A percentile compares a stretch with the other conserved stretches of the same genome.
These are phyloP conservation scores for Cirrhinus molitorella DNA, from an alignment of 2,797 vertebrate genomes.

Conservation along the genomic window DNA sequence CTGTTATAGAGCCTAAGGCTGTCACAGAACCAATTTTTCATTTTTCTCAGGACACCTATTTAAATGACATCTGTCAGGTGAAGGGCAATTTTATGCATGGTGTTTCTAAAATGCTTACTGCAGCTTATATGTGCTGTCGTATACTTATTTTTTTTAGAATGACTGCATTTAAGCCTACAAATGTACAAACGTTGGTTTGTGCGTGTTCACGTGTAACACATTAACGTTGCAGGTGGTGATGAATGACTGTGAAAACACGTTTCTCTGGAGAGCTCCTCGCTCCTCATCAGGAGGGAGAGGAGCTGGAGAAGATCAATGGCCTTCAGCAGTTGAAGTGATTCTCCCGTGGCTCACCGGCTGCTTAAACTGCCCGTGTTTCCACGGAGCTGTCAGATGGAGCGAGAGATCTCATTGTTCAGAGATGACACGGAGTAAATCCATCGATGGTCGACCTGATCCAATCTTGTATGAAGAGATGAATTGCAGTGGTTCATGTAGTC, in stretches of 20 bases:
- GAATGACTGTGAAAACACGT: slow-evolving; percentile 41
- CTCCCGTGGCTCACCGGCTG: slow-evolving; percentile 26
- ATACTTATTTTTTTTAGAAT: not conserved
- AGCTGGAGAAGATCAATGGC: slow-evolving; percentile 53
- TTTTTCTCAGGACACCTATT: not conserved
- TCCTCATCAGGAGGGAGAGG: slow-evolving; percentile 14
- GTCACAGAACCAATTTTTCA: slow-evolving; percentile 4
- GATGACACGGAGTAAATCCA: slow-evolving; percentile 30
- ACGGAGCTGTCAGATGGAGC: slow-evolving; percentile 20
- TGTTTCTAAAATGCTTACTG: slow-evolving; percentile 12
- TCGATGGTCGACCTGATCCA: slow-evolving; percentile 36
- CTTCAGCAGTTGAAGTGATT: slow-evolving; percentile 48
- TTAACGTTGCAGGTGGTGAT: slow-evolving; percentile 45
- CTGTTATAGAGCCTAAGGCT: not conserved
- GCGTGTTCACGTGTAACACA: not conserved
- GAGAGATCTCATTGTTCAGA: slow-evolving; percentile 42
- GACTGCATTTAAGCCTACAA: not conserved
- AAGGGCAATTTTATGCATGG: not conserved
- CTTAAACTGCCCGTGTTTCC: slow-evolving; percentile 36
- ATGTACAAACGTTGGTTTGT: not conserved
- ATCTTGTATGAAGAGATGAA: slow-evolving; percentile 21
- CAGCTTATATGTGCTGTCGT: not conserved
- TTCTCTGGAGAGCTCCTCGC: slow-evolving; percentile 26
- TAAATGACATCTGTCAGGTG: slow-evolving; percentile 1
- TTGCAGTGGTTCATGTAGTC: slow-evolving; percentile 17